Conservation (phyloP, 2,797 vertebrate species). For the Epinephelus awoara region DNA sequence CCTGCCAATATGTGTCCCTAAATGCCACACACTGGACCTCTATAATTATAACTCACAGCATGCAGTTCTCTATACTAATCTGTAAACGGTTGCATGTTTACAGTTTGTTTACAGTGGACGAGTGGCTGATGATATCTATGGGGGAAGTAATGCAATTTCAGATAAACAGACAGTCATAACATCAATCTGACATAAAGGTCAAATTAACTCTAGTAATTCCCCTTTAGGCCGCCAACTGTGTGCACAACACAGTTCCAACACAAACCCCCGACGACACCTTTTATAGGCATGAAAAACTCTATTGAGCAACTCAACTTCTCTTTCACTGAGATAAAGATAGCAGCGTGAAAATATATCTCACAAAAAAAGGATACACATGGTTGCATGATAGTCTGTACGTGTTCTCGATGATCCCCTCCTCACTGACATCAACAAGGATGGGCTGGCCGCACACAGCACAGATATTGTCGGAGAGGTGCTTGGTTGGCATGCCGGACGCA, state of each 20-base stretch:
- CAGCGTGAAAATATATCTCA: background rate
- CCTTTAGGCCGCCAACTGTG: constrained; percentile 26
- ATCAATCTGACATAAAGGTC: constrained; percentile 48
- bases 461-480: constrained; percentile 97
- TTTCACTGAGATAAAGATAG: background rate
- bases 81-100: background rate
- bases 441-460: constrained; percentile 98
- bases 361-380: constrained; percentile 94
- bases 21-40: too few relatives aligned
- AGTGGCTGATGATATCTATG: constrained; percentile 2
- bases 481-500: constrained; percentile 97
- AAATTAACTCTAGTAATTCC: constrained; percentile 50
- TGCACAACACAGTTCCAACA: background rate
- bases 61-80: background rate
- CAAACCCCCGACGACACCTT: background rate
- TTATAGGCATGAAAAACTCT: background rate
- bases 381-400: constrained; percentile 98
- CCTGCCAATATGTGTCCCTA: too few relatives aligned
- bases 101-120: background rate
- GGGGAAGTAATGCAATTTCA: constrained; percentile 55
- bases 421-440: constrained; percentile 97
- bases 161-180: background rate
- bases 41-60: background rate
- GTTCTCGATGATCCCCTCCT: constrained; percentile 99
- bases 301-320: constrained; percentile 28